These are phyloP conservation scores for Beroe forskalii DNA, from an alignment of 37 sponge, comb jelly and placozoan genomes.

Conservation along the genomic window DNA sequence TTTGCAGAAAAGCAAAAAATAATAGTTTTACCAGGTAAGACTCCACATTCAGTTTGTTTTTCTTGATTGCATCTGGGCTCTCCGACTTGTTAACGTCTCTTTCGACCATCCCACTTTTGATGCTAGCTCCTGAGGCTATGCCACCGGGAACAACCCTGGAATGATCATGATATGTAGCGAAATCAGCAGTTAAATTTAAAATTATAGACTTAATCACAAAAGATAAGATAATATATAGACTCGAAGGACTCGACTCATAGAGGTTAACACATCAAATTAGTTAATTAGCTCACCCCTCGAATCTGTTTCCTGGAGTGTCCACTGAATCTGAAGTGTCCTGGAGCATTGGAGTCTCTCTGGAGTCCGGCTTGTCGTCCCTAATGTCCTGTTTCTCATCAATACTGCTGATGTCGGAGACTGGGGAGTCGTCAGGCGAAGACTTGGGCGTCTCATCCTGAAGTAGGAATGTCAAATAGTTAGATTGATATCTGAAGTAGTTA, in stretches of 20 bases:
- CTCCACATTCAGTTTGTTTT: slow-evolving; percentile 61
- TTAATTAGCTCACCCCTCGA: too few relatives aligned
- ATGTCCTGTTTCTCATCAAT: neutral
- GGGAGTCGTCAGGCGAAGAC: neutral
- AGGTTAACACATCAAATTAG: too few relatives aligned
- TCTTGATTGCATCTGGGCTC: slow-evolving; percentile 61
- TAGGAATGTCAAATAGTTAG: too few relatives aligned
- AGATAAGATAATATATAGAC: too few relatives aligned
- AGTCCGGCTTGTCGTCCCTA: slow-evolving; percentile 35
- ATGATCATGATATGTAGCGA: too few relatives aligned
- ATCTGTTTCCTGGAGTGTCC: too few relatives aligned
- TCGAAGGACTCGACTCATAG: too few relatives aligned
- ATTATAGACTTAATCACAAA: too few relatives aligned
- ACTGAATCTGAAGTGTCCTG: neutral
- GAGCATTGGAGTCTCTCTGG: neutral
- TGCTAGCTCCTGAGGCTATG: slow-evolving; percentile 8
- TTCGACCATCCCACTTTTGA: slow-evolving; percentile 58
- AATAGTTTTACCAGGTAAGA: slow-evolving; percentile 31
- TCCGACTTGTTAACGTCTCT: slow-evolving; percentile 28
- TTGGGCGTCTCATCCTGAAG: too few relatives aligned
- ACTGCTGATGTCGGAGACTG: neutral
- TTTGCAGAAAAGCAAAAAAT: too few relatives aligned
- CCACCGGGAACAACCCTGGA: neutral
- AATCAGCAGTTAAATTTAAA: too few relatives aligned
- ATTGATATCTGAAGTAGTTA: too few relatives aligned